These are phyloP conservation scores for Euwallacea fornicatus DNA, from an alignment of 1,140 invertebrate genomes.

Conservation along the genomic window DNA sequence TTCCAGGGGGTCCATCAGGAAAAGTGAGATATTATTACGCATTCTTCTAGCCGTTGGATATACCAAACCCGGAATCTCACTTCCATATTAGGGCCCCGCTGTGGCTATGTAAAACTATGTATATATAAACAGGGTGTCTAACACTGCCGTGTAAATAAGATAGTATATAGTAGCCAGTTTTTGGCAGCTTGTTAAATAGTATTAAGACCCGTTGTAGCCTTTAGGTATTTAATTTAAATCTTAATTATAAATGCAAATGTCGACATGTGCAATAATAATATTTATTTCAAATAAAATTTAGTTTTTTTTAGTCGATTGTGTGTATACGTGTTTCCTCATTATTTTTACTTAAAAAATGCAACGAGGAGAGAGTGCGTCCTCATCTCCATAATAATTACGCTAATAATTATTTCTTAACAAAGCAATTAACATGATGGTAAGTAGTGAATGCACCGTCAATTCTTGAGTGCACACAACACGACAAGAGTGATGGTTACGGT, in stretches of 20 bases:
- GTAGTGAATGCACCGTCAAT: no score
- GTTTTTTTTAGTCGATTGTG: slow-evolving; percentile 3
- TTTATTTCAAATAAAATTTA: slow-evolving; percentile 28
- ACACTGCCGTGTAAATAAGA: slow-evolving; percentile 24
- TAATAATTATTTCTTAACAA: no score
- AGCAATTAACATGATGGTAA: no score
- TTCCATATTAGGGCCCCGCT: neutral
- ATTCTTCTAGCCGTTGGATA: slow-evolving; percentile 24
- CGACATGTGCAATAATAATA: slow-evolving; percentile 33
- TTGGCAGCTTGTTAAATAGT: slow-evolving; percentile 29
- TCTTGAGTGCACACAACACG: no score
- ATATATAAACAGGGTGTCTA: slow-evolving; percentile 20
- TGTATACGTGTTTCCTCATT: no score
- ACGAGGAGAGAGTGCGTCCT: no score
- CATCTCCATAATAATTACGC: no score
- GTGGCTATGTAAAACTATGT: slow-evolving; percentile 6
- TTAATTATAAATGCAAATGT: slow-evolving; percentile 28
- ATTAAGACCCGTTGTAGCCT: slow-evolving; percentile 17
- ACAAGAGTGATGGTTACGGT: no score
- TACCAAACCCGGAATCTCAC: neutral
- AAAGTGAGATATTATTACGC: slow-evolving; percentile 10
- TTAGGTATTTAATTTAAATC: slow-evolving; percentile 31
- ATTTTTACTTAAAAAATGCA: no score
- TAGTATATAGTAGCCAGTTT: slow-evolving; percentile 17
- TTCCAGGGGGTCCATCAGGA: slow-evolving; percentile 23